Evolutionary conservation across 2,113 vertebrate genomes (phyloP).

Genomic region (Siniperca chuatsi): DNA sequence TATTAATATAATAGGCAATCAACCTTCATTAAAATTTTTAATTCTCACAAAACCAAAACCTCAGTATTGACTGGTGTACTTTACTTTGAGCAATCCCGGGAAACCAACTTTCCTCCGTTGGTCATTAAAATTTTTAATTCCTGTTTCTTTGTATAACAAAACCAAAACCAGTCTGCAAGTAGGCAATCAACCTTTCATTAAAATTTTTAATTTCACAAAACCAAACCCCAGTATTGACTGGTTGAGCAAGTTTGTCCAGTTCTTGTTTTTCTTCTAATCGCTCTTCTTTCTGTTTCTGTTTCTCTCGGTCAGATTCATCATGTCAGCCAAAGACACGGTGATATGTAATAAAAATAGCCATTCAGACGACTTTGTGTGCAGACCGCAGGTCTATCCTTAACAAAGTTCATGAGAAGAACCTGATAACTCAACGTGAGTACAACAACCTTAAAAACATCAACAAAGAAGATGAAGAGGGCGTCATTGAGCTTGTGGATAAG

Average conservation of each 20-base stretch:
- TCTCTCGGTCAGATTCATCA: constrained; percentile 41
- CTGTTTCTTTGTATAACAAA: too few species aligned
- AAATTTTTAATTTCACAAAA: too few species aligned
- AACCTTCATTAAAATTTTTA: too few species aligned
- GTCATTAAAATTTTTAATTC: too few species aligned
- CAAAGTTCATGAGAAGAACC: not conserved
- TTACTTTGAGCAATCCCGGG: not conserved
- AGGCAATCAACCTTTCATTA: too few species aligned
- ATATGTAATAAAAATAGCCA: constrained; percentile 51
- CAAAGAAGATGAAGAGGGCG: constrained; percentile 7
- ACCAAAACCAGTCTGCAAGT: too few species aligned
- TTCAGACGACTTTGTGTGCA: constrained; percentile 27
- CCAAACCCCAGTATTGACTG: not conserved
- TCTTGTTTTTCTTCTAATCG: not conserved
- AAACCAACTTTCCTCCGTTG: too few species aligned
- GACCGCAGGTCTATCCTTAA: constrained; percentile 64
- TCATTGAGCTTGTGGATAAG: constrained; percentile 72
- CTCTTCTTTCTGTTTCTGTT: not conserved
- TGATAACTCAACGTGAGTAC: constrained; percentile 72
- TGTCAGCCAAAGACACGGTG: constrained; percentile 52
- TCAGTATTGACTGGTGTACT: not conserved
- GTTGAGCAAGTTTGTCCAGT: not conserved
- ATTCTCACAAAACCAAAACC: not conserved
- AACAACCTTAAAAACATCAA: constrained; percentile 63
- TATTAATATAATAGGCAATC: too few species aligned